phyloP scores from a whole-genome alignment of 2,888 invertebrate species.

The Cetonia aurata region DNA sequence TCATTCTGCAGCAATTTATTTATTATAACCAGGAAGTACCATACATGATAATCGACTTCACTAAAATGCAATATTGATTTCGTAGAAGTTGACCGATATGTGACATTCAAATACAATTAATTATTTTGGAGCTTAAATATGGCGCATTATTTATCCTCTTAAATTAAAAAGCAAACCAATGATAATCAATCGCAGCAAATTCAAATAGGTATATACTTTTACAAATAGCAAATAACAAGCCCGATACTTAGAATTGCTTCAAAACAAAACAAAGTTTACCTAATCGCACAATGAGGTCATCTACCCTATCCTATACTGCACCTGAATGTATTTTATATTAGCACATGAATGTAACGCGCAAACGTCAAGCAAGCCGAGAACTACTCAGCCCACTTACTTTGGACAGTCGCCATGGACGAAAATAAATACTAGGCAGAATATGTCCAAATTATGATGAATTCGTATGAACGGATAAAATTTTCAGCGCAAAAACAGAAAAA shows the following conservation, averaged over 20 bases:
- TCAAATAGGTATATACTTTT: background rate
- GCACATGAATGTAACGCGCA: background rate
- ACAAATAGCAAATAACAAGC: background rate
- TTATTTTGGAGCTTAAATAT: background rate
- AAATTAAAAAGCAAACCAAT: background rate
- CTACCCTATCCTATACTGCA: slow-evolving; percentile 28
- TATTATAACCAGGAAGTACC: no score
- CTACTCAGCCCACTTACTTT: slow-evolving; percentile 13
- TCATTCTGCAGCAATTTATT: slow-evolving; percentile 12
- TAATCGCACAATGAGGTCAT: slow-evolving; percentile 33
- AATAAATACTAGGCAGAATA: slow-evolving; percentile 25
- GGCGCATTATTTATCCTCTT: background rate
- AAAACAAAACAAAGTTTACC: slow-evolving; percentile 34
- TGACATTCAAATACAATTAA: background rate
- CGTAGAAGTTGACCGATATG: background rate
- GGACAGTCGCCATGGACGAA: slow-evolving; percentile 9
- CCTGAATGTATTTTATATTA: slow-evolving; percentile 17
- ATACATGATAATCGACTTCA: no score
- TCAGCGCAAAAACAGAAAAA: no score
- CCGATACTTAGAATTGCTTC: slow-evolving; percentile 10
- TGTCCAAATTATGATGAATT: slow-evolving; percentile 19
- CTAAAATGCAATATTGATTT: background rate
- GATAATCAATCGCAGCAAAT: background rate
- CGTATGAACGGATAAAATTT: no score
- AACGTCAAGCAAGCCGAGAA: background rate